Percentiles rank a stretch among this genome's conserved stretches.
Conservation (phyloP, 2,888 invertebrate species). For the Hydraecia micacea region DNA sequence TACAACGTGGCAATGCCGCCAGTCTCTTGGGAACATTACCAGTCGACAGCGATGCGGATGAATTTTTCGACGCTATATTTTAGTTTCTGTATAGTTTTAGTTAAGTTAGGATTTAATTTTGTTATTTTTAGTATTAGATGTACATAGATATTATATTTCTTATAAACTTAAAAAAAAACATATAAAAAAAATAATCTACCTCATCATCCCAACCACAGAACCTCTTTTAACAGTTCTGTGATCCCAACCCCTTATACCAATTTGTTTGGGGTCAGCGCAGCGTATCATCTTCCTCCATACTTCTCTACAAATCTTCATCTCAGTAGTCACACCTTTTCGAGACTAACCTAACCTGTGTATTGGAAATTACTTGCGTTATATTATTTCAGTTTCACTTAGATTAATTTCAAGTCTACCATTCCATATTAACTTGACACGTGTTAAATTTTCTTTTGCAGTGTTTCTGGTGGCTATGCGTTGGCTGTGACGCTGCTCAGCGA, state of each 20-base stretch:
- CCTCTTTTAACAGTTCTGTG: too few species aligned
- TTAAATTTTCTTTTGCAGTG: conserved; percentile 68
- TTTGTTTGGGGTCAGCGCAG: not conserved
- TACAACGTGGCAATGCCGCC: too few species aligned
- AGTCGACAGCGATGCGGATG: too few species aligned
- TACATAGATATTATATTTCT: too few species aligned
- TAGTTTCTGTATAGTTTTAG: too few species aligned
- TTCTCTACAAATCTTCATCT: not conserved
- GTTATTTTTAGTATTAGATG: too few species aligned
- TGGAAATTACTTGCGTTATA: not conserved
- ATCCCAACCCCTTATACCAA: too few species aligned
- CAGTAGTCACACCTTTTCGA: not conserved
- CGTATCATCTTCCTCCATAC: not conserved
- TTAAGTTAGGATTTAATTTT: too few species aligned
- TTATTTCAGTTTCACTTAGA: not conserved
- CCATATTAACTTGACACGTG: not conserved
- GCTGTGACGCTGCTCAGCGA: conserved; percentile 81
- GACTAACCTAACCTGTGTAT: not conserved
- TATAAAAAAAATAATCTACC: too few species aligned
- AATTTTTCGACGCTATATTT: too few species aligned
- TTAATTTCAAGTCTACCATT: not conserved
- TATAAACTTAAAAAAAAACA: too few species aligned
- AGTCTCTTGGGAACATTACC: too few species aligned
- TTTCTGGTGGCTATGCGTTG: conserved; percentile 81
- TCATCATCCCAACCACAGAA: not conserved